Evolutionary conservation across 1,140 invertebrate genomes (phyloP).

Genomic region (Bombus superbus): DNA sequence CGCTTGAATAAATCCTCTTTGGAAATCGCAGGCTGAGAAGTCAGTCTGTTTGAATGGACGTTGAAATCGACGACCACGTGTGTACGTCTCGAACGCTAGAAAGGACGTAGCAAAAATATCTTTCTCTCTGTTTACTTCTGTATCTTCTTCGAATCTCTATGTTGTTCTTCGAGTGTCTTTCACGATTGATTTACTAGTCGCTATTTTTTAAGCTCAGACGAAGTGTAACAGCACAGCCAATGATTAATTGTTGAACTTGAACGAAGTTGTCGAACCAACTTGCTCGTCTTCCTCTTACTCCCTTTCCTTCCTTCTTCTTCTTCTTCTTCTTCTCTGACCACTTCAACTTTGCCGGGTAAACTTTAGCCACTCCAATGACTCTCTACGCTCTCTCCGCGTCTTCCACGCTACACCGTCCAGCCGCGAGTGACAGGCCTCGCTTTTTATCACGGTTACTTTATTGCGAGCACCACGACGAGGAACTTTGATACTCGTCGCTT

Average conservation of each 20-base stretch:
- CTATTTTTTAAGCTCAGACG: conserved; percentile 65
- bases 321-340: neutral
- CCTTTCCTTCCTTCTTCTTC: neutral
- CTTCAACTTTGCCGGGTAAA: conserved; percentile 1
- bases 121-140: neutral
- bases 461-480: conserved; percentile 55
- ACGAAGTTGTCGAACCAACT: conserved; percentile 15
- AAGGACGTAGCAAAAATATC: conserved; percentile 76
- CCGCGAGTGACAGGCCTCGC: conserved; percentile 29
- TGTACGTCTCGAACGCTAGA: conserved; percentile 48
- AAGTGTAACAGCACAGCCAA: conserved; percentile 61
- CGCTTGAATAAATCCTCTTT: neutral
- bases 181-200: conserved; percentile 13
- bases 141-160: neutral
- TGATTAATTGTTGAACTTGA: conserved; percentile 40
- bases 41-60: conserved; percentile 7
- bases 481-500: conserved; percentile 64
- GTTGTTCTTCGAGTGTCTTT: conserved; percentile 9
- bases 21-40: neutral
- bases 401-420: conserved; percentile 25
- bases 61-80: neutral
- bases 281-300: neutral
- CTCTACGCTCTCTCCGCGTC: neutral
- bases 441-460: conserved; percentile 39
- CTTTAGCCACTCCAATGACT: neutral